These are phyloP conservation scores for Hirtodrosophila duncani DNA, from an alignment of 2,888 invertebrate genomes.

Conservation along the genomic window DNA sequence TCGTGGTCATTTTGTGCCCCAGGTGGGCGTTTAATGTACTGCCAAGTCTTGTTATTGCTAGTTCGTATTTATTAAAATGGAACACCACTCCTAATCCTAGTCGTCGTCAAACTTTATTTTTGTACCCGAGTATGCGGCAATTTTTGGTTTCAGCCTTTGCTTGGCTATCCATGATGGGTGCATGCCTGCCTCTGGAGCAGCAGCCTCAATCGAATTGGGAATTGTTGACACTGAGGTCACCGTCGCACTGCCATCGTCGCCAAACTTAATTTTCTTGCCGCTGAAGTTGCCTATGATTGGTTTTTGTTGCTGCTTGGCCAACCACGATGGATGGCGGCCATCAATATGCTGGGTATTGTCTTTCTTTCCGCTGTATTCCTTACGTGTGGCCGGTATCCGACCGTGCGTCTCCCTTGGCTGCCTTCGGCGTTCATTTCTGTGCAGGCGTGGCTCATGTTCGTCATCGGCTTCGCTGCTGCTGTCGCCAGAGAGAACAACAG, in stretches of 20 bases:
- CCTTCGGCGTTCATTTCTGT: constrained; percentile 4
- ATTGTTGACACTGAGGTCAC: too few relatives aligned
- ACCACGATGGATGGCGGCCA: constrained; percentile 75
- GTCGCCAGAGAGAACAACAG: constrained; percentile 52
- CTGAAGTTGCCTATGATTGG: constrained; percentile 63
- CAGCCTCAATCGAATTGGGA: background rate
- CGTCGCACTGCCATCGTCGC: constrained; percentile 43
- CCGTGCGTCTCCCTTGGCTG: background rate
- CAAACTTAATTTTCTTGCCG: constrained; percentile 75
- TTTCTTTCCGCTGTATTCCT: background rate
- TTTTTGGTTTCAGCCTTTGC: constrained; percentile 73
- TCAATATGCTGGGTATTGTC: constrained; percentile 8
- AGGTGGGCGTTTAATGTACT: constrained; percentile 54
- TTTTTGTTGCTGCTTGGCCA: constrained; percentile 74
- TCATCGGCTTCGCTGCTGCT: constrained; percentile 33
- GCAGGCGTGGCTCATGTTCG: constrained; percentile 2
- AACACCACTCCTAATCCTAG: constrained; percentile 29
- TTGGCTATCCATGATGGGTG: constrained; percentile 78
- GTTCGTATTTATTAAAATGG: constrained; percentile 19
- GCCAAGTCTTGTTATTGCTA: constrained; percentile 11
- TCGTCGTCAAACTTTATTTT: constrained; percentile 75
- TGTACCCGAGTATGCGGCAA: constrained; percentile 74
- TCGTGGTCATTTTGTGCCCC: constrained; percentile 82
- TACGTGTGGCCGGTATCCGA: background rate
- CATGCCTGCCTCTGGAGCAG: constrained; percentile 38